These are phyloP conservation scores for Leptonema lineaticorne DNA, from an alignment of 1,140 invertebrate species.

Conservation along the genomic window DNA sequence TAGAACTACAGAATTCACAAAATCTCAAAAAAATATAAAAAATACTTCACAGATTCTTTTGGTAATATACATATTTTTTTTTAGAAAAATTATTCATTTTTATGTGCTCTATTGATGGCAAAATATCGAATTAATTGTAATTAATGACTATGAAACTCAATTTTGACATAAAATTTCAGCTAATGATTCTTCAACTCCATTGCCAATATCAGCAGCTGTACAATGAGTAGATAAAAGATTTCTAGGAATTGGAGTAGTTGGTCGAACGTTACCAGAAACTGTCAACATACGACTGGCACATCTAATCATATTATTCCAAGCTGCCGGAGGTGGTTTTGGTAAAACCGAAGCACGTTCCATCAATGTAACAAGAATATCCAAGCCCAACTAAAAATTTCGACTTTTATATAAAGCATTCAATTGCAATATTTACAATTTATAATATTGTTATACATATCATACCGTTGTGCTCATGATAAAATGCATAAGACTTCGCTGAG, in stretches of 20 bases:
- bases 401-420: background rate
- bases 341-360: conserved; percentile 30
- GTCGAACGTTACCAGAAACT: conserved; percentile 5
- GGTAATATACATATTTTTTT: no score
- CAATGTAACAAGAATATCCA: conserved; percentile 33
- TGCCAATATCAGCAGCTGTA: background rate
- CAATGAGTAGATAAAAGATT: background rate
- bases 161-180: conserved; percentile 12
- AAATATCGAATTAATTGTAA: no score
- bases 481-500: conserved; percentile 32
- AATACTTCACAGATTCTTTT: no score
- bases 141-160: conserved; percentile 6
- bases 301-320: conserved; percentile 31
- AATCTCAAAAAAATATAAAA: no score
- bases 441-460: background rate
- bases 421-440: background rate
- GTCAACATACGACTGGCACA: background rate
- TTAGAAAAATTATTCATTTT: no score
- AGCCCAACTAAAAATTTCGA: conserved; percentile 33
- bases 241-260: conserved; percentile 3
- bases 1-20: no score
- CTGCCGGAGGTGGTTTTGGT: conserved; percentile 33
- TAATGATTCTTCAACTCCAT: conserved; percentile 5
- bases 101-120: no score
- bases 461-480: conserved; percentile 35